These are phyloP conservation scores for Calliphora vicina DNA, from an alignment of 1,140 invertebrate genomes.

Conservation along the genomic window DNA sequence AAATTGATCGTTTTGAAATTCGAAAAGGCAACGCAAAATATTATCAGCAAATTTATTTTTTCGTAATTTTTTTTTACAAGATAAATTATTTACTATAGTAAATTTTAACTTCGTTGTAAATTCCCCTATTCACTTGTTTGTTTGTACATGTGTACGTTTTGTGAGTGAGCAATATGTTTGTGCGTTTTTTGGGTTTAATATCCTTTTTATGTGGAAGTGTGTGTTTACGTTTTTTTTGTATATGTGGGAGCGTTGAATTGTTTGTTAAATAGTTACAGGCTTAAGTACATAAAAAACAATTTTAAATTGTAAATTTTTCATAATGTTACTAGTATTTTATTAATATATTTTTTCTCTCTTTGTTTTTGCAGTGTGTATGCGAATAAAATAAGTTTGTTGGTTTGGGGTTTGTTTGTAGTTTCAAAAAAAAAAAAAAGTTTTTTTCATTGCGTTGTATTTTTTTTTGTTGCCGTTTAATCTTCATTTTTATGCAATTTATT, in stretches of 20 bases:
- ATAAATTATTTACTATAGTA: no score
- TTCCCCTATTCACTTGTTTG: neutral
- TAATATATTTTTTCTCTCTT: neutral
- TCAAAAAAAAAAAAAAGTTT: neutral
- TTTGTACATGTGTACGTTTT: neutral
- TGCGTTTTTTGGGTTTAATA: constrained; percentile 9
- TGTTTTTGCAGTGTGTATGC: neutral
- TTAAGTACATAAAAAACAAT: constrained; percentile 30
- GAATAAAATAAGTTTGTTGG: neutral
- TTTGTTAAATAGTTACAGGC: constrained; percentile 33
- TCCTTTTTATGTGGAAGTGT: neutral
- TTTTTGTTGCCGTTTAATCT: neutral
- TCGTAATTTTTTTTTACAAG: no score
- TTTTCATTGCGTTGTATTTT: neutral
- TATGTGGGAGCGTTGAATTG: neutral
- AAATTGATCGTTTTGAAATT: no score
- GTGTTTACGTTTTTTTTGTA: neutral
- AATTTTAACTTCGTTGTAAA: neutral
- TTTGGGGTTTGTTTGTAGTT: neutral
- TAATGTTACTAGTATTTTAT: constrained; percentile 17
- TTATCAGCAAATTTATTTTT: no score
- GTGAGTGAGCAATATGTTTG: neutral
- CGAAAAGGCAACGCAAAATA: no score
- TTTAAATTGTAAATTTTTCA: constrained; percentile 24
- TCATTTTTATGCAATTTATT: neutral